Conservation (phyloP, 2,888 invertebrate genomes). For the Keiferia lycopersicella region DNA sequence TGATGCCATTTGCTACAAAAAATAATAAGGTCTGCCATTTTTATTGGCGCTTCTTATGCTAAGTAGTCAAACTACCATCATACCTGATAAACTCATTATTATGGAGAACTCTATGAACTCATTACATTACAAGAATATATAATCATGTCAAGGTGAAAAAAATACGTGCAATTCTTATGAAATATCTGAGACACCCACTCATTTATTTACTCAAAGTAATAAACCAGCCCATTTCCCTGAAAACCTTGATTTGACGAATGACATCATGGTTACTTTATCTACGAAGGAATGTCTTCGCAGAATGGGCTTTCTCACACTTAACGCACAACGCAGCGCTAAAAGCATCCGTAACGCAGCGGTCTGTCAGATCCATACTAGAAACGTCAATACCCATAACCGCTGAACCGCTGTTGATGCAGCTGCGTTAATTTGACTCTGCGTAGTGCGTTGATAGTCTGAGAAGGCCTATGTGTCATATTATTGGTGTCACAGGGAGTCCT, state of each 20-base stretch:
- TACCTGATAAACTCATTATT: background rate
- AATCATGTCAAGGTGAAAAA: constrained; percentile 1
- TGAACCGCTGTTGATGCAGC: too few species aligned
- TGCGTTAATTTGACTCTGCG: too few species aligned
- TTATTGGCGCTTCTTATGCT: too few species aligned
- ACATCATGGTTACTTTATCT: background rate
- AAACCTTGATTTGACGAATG: constrained; percentile 14
- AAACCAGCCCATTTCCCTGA: constrained; percentile 9
- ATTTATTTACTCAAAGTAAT: background rate
- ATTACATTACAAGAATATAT: background rate
- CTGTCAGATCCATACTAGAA: too few species aligned
- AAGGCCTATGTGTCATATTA: too few species aligned
- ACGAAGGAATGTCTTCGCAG: too few species aligned
- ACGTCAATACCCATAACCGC: too few species aligned
- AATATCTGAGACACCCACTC: constrained; percentile 1
- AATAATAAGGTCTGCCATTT: background rate
- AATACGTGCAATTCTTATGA: background rate
- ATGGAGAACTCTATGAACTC: background rate
- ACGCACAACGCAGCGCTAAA: too few species aligned
- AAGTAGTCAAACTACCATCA: background rate
- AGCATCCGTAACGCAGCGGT: too few species aligned
- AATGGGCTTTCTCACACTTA: too few species aligned
- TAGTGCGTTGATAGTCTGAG: too few species aligned
- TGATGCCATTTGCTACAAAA: background rate
- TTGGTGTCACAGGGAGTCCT: too few species aligned